phyloP scores from a whole-genome alignment of 2,888 invertebrate genomes.

The Agonopterix arenella region DNA sequence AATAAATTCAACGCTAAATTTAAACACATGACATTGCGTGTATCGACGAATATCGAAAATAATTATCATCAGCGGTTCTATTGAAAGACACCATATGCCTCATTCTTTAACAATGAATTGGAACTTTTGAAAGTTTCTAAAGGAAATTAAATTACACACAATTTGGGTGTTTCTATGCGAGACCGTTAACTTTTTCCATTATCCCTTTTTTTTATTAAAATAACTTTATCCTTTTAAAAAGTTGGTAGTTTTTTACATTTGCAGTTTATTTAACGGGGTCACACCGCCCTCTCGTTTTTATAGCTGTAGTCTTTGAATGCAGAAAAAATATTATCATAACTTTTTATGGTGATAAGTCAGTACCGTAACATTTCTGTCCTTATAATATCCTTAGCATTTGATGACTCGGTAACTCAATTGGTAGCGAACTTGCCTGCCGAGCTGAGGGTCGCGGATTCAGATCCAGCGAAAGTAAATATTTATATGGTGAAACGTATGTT shows the following conservation, averaged over 20 bases:
- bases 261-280: conserved; percentile 36
- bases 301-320: conserved; percentile 16
- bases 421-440: too few relatives aligned
- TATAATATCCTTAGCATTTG: too few relatives aligned
- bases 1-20: conserved; percentile 5
- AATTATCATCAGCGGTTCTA: conserved; percentile 33
- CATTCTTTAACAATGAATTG: conserved; percentile 42
- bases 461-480: too few relatives aligned
- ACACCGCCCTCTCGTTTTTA: conserved; percentile 22
- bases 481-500: too few relatives aligned
- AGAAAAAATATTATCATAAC: conserved; percentile 13
- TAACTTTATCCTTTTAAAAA: conserved; percentile 18
- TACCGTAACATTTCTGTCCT: too few relatives aligned
- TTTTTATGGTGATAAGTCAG: too few relatives aligned
- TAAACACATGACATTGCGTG: conserved; percentile 12
- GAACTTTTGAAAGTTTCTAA: conserved; percentile 38
- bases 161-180: conserved; percentile 34
- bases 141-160: conserved; percentile 46
- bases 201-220: conserved; percentile 27
- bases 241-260: conserved; percentile 32
- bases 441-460: too few relatives aligned
- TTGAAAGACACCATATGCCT: conserved; percentile 51
- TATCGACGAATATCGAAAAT: conserved; percentile 13
- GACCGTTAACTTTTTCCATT: conserved; percentile 36
- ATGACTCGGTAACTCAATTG: too few relatives aligned